Evolutionary conservation across 2,113 vertebrate genomes (phyloP).

Genomic region (Platycercus adscitus): DNA sequence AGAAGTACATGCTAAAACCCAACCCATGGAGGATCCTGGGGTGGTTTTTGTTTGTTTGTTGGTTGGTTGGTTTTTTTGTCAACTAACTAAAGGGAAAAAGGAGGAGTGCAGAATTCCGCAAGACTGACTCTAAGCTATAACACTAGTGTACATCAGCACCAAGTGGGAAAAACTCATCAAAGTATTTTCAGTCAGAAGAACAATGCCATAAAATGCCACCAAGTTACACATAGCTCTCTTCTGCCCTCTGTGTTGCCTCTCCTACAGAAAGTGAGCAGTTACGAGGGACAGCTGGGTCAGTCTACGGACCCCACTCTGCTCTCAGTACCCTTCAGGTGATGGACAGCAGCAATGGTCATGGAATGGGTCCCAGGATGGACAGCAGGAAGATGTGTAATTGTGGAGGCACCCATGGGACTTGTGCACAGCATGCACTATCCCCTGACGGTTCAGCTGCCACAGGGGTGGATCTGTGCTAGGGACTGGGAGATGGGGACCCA

Average conservation of each 20-base stretch:
- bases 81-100: neutral
- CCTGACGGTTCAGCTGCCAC: neutral
- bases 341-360: neutral
- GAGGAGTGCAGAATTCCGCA: neutral
- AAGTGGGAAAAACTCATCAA: neutral
- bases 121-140: neutral
- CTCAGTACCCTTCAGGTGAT: neutral
- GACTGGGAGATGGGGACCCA: neutral
- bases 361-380: neutral
- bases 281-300: neutral
- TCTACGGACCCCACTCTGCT: fast-evolving
- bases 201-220: neutral
- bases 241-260: neutral
- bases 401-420: neutral
- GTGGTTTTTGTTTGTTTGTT: neutral
- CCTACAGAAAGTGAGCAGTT: neutral
- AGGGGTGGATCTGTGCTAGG: neutral
- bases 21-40: neutral
- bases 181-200: neutral
- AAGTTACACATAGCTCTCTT: neutral
- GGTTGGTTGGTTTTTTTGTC: neutral
- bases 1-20: neutral
- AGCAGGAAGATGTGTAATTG: neutral
- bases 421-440: neutral
- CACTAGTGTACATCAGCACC: neutral